These are phyloP conservation scores for Suncus etruscus DNA, from an alignment of 2,113 vertebrate species.

Conservation along the genomic window DNA sequence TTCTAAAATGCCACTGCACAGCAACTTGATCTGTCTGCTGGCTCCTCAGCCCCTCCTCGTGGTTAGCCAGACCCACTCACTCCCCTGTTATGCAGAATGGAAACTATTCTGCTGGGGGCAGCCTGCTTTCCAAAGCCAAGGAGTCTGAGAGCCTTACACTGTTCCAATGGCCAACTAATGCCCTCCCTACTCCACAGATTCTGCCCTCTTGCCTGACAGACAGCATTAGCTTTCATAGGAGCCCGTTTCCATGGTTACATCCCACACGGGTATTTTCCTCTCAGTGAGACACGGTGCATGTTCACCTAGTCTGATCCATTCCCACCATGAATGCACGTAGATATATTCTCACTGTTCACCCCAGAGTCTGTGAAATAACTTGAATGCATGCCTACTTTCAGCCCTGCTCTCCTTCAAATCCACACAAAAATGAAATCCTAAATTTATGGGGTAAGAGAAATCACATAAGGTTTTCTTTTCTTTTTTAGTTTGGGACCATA, in stretches of 20 bases:
- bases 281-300: not conserved
- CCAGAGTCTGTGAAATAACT: not conserved
- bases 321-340: not conserved
- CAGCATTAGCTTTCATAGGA: not conserved
- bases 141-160: constrained; percentile 54
- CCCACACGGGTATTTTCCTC: not conserved
- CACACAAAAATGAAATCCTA: not conserved
- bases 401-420: not conserved
- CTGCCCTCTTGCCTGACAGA: not conserved
- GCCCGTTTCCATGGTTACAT: not conserved
- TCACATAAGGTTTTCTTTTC: not conserved
- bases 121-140: constrained; percentile 70
- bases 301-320: not conserved
- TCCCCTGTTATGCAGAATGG: constrained; percentile 77
- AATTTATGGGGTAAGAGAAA: constrained; percentile 20
- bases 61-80: constrained; percentile 79
- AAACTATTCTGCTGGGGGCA: constrained; percentile 81
- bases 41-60: constrained; percentile 77
- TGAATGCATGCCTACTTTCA: not conserved
- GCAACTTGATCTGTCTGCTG: constrained; percentile 73
- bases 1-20: constrained; percentile 47
- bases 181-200: not conserved
- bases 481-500: not conserved
- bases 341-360: not conserved
- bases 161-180: constrained; percentile 4